Base-by-base conservation (phyloP, 2,797 vertebrate genomes). In the Aselliscus stoliczkanus region DNA sequence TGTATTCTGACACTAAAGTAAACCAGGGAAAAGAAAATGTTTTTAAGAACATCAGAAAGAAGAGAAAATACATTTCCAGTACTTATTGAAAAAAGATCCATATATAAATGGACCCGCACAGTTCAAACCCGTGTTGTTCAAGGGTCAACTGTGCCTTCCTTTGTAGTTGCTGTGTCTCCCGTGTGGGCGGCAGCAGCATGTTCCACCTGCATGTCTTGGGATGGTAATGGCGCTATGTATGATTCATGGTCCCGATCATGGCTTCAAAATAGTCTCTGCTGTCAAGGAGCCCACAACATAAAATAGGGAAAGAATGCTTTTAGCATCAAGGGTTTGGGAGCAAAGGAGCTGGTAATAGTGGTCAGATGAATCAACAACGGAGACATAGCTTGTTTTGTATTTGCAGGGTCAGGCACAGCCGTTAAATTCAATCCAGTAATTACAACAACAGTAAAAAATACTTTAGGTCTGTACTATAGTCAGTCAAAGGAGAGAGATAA, bases 171-270 rank as follows among this genome's bases (percentile, higher is more conserved):
- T 14, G n/a, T 14, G 0, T 29, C 27, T 8, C 47, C 80, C 0
- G 4, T 2, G 34, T 17, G 65, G 44, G n/a, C 54, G 1, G 65
- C 58, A 34, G 58, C 27, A 2, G 27, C 0, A 1, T 7, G 2
- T 4, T 34, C 87, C 34, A 0, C 62, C 23, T 12, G 0, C 0
- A 3, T 13, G n/a, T 14, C 52, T n/a, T 4, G 3, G 23, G 25
- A 65, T 0, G 31, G 50, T 0, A 5, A 0, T 3, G n/a, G 34
- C 4, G 18, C 42, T n/a, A 2, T 14, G 52, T 72, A 1, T 7
- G 17, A 47, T 44, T n/a, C 56, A 50, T 2, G 4, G 12, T 39
- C 2, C 44, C 9, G 5, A 14, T 15, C 58, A 2, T 1, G 18
- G 69, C 67, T 67, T 84, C 67, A 17, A 14, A 58, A 44, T 0